Conservation (phyloP, 2,113 vertebrate species). For the Cebus imitator region DNA sequence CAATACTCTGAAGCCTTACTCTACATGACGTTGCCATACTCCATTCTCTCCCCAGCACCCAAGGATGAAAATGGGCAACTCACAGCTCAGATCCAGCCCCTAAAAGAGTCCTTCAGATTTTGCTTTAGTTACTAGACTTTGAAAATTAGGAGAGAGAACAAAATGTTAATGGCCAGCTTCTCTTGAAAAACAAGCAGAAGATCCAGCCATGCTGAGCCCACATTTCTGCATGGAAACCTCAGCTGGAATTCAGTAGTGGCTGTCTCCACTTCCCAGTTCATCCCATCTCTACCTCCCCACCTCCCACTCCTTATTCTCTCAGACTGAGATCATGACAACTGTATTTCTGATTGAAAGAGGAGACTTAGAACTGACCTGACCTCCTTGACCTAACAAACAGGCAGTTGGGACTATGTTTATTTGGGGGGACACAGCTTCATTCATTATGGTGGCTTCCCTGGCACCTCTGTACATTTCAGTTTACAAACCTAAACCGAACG, state of each 20-base stretch:
- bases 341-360: background rate
- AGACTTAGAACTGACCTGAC: background rate
- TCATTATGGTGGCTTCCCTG: background rate
- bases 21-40: rapidly evolving
- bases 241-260: background rate
- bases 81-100: background rate
- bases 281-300: background rate
- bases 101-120: background rate
- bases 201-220: background rate
- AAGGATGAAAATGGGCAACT: background rate
- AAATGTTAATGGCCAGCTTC: background rate
- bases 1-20: background rate
- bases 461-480: background rate
- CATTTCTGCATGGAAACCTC: background rate
- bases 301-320: background rate
- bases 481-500: background rate
- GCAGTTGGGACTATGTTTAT: background rate
- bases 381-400: background rate
- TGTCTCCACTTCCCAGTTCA: background rate
- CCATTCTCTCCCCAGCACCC: background rate
- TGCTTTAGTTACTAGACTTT: background rate
- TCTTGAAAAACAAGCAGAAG: background rate
- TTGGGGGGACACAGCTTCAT: background rate
- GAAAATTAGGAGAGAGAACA: background rate
- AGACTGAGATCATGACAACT: background rate